Conservation (phyloP, 2,888 invertebrate genomes). For the Phengaris arion region DNA sequence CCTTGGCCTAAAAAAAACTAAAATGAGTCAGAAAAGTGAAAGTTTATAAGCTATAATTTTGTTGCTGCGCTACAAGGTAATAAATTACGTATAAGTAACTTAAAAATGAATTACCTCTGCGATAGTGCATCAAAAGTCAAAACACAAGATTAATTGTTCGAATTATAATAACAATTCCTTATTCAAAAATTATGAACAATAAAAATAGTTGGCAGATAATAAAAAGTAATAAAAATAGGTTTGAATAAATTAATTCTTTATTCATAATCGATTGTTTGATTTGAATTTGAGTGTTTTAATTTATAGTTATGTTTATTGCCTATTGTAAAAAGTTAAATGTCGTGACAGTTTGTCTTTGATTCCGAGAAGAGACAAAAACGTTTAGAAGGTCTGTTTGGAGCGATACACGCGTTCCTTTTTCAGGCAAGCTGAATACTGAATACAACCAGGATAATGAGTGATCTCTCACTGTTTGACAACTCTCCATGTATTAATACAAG, state of each 20-base stretch:
- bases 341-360: neutral
- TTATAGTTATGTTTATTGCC: slow-evolving; percentile 33
- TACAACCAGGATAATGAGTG: no score
- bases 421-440: no score
- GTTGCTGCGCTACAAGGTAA: slow-evolving; percentile 42
- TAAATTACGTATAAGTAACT: slow-evolving; percentile 44
- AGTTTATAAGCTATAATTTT: neutral
- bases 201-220: slow-evolving; percentile 72
- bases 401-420: no score
- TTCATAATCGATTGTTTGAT: slow-evolving; percentile 37
- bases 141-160: slow-evolving; percentile 67
- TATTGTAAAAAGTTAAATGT: slow-evolving; percentile 23
- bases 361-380: neutral
- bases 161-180: slow-evolving; percentile 61
- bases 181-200: slow-evolving; percentile 51
- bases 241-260: slow-evolving; percentile 69
- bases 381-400: no score
- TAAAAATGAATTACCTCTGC: slow-evolving; percentile 36
- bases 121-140: slow-evolving; percentile 50
- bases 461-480: no score
- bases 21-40: slow-evolving; percentile 1
- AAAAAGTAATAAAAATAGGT: slow-evolving; percentile 75
- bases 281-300: slow-evolving; percentile 35
- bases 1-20: neutral
- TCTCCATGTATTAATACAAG: no score